Evolutionary conservation across 2,113 vertebrate species (phyloP), one percentile per base, ranked within the genome.

Genomic region (Hippopotamus amphibius): DNA sequence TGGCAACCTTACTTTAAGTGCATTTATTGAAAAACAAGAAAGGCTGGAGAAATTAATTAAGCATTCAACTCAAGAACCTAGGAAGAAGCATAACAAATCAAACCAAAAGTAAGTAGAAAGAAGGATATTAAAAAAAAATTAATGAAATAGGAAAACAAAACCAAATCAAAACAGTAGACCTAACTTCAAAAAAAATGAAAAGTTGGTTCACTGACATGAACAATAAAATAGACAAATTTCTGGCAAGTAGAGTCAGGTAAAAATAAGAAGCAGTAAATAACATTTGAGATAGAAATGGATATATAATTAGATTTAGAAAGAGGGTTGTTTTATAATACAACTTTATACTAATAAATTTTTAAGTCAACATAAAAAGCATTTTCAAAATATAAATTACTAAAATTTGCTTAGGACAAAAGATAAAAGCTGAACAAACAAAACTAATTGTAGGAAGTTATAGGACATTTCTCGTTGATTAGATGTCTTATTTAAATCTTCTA

Each of bases 361-460:
- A 88, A 72, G 41, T 88, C 46, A 85, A 72, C 41, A 87, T 93
- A 30, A 30, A 87, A 95, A 57, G 19, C 14, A 50, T 53, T 93
- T 91, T 66, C 3, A 61, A 69, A 69, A 89, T 66, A 53, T 2
- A 13, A 80, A n/a, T 90, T 91, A n/a, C 55, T 93, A 50, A 95
- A 95, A 22, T 91, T 66, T 93, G 24, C 30, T 83, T 77, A 65
- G 26, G 28, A 74, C 53, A 6, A 91, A 80, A 76, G 26, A 59
- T n/a, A 55, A 89, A 88, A 90, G 6, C 37, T 63, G 33, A 83
- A 59, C 28, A 85, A 94, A 66, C 24, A 76, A 93, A 93, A 93
- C 61, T 84, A 74, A 65, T 28, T 90, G 30, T 65, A 28, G 61
- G 6, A 33, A 41, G 10, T 55, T 90, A 41, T 59, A 88, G 22